A percentile compares a stretch with the other conserved stretches of the same genome.
Conservation (phyloP, 2,113 vertebrate species). For the Pardalotus punctatus region DNA sequence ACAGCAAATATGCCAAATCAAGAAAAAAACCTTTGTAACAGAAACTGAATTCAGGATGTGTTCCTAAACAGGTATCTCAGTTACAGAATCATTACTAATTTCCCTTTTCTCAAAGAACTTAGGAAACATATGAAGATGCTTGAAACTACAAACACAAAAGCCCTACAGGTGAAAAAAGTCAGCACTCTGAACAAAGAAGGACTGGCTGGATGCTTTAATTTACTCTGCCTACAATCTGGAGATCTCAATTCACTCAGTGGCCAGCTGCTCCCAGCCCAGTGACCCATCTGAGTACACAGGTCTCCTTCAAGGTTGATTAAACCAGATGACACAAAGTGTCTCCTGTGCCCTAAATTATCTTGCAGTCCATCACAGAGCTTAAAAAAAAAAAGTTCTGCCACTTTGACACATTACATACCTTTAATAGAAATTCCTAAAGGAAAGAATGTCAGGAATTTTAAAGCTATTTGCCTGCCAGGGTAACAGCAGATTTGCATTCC, state of each 20-base stretch:
- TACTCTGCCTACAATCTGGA: not conserved
- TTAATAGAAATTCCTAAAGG: not conserved
- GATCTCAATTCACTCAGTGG: not conserved
- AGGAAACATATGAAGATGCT: not conserved
- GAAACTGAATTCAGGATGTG: not conserved
- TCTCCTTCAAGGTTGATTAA: not conserved
- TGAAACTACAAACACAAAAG: not conserved
- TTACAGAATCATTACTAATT: not conserved
- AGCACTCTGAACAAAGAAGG: not conserved
- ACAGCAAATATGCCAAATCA: not conserved
- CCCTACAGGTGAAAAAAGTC: not conserved
- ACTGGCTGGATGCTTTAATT: not conserved
- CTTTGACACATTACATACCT: not conserved
- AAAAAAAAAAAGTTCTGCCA: not conserved
- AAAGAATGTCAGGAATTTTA: not conserved
- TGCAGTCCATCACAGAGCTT: not conserved
- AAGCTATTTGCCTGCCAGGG: not conserved
- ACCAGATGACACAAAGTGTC: not conserved
- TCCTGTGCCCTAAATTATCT: not conserved
- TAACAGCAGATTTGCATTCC: not conserved
- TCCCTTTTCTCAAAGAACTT: not conserved
- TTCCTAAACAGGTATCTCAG: not conserved
- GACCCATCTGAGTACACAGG: not conserved
- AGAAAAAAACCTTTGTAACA: not conserved
- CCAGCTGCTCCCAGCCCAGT: not conserved